Evolutionary conservation across 53 echinoderm and acorn worm species (phyloP), one percentile per base, ranked within the genome.

Genomic region (Stichopus horrens): DNA sequence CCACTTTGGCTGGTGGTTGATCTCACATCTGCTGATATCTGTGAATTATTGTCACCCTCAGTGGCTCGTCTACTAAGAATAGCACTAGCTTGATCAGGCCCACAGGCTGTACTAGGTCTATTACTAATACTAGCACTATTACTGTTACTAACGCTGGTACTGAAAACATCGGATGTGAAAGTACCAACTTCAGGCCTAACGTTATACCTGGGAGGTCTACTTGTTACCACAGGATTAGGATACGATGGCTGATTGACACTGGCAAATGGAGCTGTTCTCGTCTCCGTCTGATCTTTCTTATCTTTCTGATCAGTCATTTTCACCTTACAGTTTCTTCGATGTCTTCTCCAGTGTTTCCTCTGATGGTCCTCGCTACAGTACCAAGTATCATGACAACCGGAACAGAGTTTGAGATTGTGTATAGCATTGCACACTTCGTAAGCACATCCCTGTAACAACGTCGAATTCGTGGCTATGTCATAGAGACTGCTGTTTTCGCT

Each of bases 301-400:
- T 71, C 71, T 18, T 18, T 7, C 21, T n/a, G 22, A n/a, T 78
- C 79, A 52, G 74, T 80, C 74, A 78, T 57, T 21, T 86, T 73
- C 22, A 74, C 21, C 11, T 85, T 66, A 78, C 96, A 96, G 5
- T 60, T 86, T n/a, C 76, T 91, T 88, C 89, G 94, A 86, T 96
- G 96, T 18, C 19, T 87, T 66, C 79, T 85, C 94, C 93, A 96
- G 81, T 96, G 90, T 79, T 80, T 80, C 71, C 83, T 92, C 65
- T 92, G 94, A 54, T 96, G 96, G 8, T 94, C 93, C 74, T 90
- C 90, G 21, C 91, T 71, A 73, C 96, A 96, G 83, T 96, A 96
- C 88, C 91, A 88, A 54, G 90, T 86, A 63, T 88, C 86, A 88
- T 68, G 91, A 59, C 96, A 96, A 9, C 91, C 92, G 53, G 92